A percentile compares a stretch with the other conserved stretches of the same genome.
Evolutionary conservation across 2,888 invertebrate genomes (phyloP).

Genomic region (Andrena camellia): DNA sequence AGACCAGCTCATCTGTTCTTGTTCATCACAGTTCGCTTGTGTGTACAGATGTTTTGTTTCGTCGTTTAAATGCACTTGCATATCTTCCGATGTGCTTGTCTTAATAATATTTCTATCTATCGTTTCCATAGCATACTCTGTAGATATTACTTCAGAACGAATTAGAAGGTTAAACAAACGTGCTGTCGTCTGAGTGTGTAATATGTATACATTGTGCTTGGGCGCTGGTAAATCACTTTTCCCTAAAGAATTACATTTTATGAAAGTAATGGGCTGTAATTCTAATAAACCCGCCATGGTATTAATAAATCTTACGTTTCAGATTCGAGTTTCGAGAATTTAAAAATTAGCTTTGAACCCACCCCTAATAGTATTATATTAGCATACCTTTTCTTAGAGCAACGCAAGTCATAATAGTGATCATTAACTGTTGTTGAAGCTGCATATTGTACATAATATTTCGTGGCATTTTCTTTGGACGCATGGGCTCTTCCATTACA

Average conservation of each 20-base stretch:
- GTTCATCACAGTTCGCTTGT: rapidly evolving
- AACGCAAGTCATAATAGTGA: conserved; percentile 18
- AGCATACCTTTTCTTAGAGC: conserved; percentile 5
- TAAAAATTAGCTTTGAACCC: too few species aligned
- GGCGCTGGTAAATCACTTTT: not conserved
- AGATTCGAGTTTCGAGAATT: too few species aligned
- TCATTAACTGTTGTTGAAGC: not conserved
- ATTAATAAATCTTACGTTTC: not conserved
- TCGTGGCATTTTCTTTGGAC: not conserved
- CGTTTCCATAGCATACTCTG: not conserved
- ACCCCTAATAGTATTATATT: not conserved
- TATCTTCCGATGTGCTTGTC: not conserved
- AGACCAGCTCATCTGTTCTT: conserved; percentile 57
- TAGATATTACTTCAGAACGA: conserved; percentile 29
- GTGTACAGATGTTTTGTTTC: conserved; percentile 23
- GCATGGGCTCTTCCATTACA: conserved; percentile 39
- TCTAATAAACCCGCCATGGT: not conserved
- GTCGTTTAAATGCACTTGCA: conserved; percentile 4
- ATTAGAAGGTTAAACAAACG: conserved; percentile 14
- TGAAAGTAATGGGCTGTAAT: conserved; percentile 1
- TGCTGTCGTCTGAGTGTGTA: conserved; percentile 13
- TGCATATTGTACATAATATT: not conserved
- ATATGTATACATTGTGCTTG: conserved; percentile 18
- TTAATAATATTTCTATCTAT: not conserved
- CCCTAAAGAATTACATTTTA: conserved; percentile 16